Conservation (phyloP, 2,888 invertebrate genomes). For the Drosophila infuscata region DNA sequence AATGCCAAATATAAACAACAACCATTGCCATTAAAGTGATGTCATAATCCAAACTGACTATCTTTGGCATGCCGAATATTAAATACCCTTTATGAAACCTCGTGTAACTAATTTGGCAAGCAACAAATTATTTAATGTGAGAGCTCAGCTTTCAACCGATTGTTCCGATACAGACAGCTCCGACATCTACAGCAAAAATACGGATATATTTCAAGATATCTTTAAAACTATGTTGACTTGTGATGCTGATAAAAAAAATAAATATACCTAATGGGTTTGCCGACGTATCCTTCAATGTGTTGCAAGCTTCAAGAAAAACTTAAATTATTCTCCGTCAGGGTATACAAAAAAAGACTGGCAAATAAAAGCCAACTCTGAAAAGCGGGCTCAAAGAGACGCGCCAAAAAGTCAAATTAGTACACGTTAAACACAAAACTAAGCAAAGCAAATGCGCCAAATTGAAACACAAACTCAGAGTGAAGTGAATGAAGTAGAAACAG, state of each 20-base stretch:
- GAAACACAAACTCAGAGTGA: conserved; percentile 59
- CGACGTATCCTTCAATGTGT: not conserved
- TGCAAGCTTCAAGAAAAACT: not conserved
- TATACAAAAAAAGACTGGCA: conserved; percentile 39
- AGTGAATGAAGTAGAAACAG: conserved; percentile 51
- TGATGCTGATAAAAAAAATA: not conserved
- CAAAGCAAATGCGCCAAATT: conserved; percentile 68
- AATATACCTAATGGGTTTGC: not conserved
- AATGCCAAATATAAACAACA: conserved; percentile 50
- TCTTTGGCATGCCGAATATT: not conserved
- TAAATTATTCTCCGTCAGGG: not conserved
- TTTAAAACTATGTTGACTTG: not conserved
- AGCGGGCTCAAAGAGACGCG: conserved; percentile 43
- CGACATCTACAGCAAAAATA: not conserved
- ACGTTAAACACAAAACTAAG: conserved; percentile 64
- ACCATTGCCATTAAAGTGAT: conserved; percentile 58
- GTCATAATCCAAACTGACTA: conserved; percentile 56
- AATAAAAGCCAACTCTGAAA: conserved; percentile 41
- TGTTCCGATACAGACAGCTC: not conserved
- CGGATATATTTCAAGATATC: not conserved
- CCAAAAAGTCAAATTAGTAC: conserved; percentile 68
- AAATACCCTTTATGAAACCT: not conserved
- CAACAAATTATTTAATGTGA: too few species aligned
- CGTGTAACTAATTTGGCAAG: not conserved
- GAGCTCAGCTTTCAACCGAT: not conserved